These are phyloP conservation scores for Bambusicola thoracicus DNA, from an alignment of 2,113 vertebrate species.

Conservation along the genomic window DNA sequence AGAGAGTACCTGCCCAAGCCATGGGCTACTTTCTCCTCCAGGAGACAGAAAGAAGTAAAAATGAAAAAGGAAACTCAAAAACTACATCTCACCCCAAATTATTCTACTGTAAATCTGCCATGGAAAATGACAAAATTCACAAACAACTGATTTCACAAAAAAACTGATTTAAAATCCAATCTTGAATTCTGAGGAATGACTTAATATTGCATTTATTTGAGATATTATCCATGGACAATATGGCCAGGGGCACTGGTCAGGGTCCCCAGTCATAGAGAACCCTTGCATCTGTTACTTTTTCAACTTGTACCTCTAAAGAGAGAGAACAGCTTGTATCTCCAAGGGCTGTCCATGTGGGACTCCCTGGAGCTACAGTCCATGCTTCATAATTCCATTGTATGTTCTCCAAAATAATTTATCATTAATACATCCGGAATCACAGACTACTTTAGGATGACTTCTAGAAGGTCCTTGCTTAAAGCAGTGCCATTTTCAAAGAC, in stretches of 20 bases:
- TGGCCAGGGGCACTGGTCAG: neutral
- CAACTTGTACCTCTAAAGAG: neutral
- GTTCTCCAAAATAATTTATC: neutral
- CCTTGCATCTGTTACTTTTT: neutral
- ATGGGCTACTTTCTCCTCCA: too few relatives aligned
- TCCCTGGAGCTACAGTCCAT: neutral
- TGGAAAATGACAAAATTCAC: neutral
- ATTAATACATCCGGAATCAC: neutral
- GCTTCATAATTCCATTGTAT: neutral
- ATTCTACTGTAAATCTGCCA: neutral
- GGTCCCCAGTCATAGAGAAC: neutral
- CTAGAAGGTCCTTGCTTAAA: neutral
- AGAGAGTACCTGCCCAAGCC: too few relatives aligned
- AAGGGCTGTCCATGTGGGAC: neutral
- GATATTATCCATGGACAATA: neutral
- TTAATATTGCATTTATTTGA: neutral
- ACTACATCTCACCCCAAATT: neutral
- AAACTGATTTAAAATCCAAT: neutral
- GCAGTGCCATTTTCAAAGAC: neutral
- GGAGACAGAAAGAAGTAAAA: neutral
- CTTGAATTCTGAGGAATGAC: neutral
- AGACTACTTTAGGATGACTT: neutral
- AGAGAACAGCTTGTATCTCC: neutral
- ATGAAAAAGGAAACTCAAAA: neutral
- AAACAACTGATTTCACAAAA: too few relatives aligned